A percentile compares a stretch with the other conserved stretches of the same genome.
Conservation (phyloP, 2,888 invertebrate species). For the Calliscelio sp. region DNA sequence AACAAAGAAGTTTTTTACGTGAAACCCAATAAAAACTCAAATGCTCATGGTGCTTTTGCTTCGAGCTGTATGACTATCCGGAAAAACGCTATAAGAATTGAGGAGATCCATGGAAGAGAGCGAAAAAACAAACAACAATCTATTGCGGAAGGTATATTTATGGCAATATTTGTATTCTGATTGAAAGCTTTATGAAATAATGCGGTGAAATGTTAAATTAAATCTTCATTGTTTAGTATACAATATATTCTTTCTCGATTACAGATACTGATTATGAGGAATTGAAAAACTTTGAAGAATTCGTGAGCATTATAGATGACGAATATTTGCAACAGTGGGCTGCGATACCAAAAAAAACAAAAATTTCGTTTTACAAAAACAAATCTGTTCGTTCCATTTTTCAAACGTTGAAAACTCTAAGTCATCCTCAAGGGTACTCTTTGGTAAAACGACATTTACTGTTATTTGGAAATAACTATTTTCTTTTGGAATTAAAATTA, state of each 20-base stretch:
- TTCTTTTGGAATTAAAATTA: not conserved
- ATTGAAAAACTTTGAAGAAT: not conserved
- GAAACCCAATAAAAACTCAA: not conserved
- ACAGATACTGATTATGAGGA: not conserved
- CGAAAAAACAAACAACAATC: not conserved
- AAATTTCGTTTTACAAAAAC: not conserved
- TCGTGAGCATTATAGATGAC: not conserved
- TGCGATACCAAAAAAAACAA: not conserved
- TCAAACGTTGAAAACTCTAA: not conserved
- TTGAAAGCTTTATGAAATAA: no score
- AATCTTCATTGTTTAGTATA: no score
- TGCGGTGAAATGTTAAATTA: no score
- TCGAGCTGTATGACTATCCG: not conserved
- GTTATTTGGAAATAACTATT: not conserved
- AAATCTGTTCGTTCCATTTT: not conserved
- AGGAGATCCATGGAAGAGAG: no score
- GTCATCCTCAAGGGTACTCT: not conserved
- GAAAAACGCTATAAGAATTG: no score
- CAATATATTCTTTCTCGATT: not conserved
- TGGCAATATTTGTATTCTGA: no score
- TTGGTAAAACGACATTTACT: not conserved
- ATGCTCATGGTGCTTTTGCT: conserved; percentile 25
- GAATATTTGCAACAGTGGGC: not conserved
- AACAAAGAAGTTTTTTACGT: not conserved
- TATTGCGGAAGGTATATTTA: no score